phyloP scores from a whole-genome alignment of 2,888 invertebrate species.

The Cremastinae sp. region DNA sequence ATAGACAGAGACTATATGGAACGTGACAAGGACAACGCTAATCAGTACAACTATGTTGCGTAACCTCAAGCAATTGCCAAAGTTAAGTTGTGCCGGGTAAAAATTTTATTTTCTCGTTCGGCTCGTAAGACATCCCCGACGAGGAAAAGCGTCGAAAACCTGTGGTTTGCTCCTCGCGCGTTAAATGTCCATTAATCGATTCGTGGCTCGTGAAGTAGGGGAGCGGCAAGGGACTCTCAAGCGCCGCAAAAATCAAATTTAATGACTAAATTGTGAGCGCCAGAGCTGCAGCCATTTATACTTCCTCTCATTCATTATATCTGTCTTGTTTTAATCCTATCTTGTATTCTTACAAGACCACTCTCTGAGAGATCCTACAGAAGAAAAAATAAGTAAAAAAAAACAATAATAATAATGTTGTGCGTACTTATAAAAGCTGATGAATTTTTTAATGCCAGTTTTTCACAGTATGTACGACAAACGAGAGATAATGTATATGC shows the following conservation, averaged over 20 bases:
- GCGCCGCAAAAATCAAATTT: too few species aligned
- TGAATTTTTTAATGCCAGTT: conserved; percentile 69
- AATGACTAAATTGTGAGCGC: too few species aligned
- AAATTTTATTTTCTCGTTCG: conserved; percentile 55
- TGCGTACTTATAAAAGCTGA: conserved; percentile 41
- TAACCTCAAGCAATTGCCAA: conserved; percentile 83
- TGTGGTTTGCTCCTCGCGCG: too few species aligned
- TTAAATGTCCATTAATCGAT: too few species aligned
- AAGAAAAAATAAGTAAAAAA: conserved; percentile 33
- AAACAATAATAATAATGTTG: conserved; percentile 45
- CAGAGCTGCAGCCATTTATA: conserved; percentile 48
- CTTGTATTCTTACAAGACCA: conserved; percentile 25
- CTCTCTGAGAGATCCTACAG: conserved; percentile 19
- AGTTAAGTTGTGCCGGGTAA: conserved; percentile 68
- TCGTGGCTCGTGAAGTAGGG: too few species aligned
- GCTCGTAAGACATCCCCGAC: too few species aligned
- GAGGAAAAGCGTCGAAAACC: conserved; percentile 30
- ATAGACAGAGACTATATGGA: conserved; percentile 99
- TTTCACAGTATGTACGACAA: conserved; percentile 65
- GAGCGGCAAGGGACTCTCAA: too few species aligned
- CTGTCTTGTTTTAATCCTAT: conserved; percentile 25
- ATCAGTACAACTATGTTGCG: conserved; percentile 99
- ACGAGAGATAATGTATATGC: conserved; percentile 9
- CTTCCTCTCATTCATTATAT: conserved; percentile 38
- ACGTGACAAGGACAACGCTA: conserved; percentile 98